These are phyloP conservation scores for Troides helena DNA, from an alignment of 2,888 invertebrate genomes.

Conservation along the genomic window DNA sequence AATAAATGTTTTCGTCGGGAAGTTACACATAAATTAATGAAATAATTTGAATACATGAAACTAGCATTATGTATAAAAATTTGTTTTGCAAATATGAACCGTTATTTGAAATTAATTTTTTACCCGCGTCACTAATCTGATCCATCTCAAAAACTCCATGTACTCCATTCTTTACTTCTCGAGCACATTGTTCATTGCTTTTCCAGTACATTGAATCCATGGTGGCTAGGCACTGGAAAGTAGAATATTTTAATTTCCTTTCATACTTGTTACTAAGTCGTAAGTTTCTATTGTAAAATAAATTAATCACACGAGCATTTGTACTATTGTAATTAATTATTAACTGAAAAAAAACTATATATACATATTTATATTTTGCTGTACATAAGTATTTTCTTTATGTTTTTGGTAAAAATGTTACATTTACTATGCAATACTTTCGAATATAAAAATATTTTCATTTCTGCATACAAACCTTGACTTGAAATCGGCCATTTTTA, in stretches of 20 bases:
- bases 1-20: not conserved
- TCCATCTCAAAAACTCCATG: conserved; percentile 25
- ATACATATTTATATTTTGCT: too few relatives aligned
- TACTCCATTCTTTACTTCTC: conserved; percentile 34
- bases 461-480: conserved; percentile 76
- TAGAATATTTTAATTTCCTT: not conserved
- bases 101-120: conserved; percentile 2
- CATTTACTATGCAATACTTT: not conserved
- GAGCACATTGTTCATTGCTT: conserved; percentile 48
- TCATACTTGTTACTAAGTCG: not conserved
- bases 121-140: not conserved
- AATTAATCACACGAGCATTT: too few relatives aligned
- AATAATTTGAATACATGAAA: not conserved
- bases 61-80: not conserved
- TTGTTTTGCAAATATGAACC: not conserved
- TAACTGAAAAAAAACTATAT: too few relatives aligned
- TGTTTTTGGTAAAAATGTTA: too few relatives aligned
- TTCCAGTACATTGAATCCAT: conserved; percentile 50
- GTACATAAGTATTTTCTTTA: too few relatives aligned
- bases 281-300: not conserved
- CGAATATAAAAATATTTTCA: not conserved
- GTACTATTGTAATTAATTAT: too few relatives aligned
- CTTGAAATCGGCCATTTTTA: conserved; percentile 86
- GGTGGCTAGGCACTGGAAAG: conserved; percentile 55
- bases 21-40: not conserved